Evolutionary conservation across 2,797 vertebrate genomes (phyloP).

Genomic region (Falco rusticolus): DNA sequence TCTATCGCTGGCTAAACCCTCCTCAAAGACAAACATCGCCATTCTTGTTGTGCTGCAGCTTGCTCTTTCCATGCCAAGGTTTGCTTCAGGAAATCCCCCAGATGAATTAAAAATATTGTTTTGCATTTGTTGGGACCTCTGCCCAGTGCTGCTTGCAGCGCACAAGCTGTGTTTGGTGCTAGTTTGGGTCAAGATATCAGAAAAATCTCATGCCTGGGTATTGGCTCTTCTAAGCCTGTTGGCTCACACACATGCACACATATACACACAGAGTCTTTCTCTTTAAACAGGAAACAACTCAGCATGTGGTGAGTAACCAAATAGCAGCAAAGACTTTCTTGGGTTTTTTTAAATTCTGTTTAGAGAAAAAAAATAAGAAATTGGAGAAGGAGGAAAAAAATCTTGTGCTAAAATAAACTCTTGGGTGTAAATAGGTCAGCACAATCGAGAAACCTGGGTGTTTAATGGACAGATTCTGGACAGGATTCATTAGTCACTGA

Average conservation of each 20-base stretch:
- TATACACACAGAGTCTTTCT: not conserved
- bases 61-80: not conserved
- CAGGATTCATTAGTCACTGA: not conserved
- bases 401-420: constrained; percentile 21
- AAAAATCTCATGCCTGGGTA: constrained; percentile 28
- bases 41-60: not conserved
- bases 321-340: constrained; percentile 26
- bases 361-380: not conserved
- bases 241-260: not conserved
- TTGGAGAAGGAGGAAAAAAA: not conserved
- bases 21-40: not conserved
- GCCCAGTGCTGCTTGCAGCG: not conserved
- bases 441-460: not conserved
- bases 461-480: not conserved
- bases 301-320: constrained; percentile 45
- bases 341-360: not conserved
- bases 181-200: constrained; percentile 29
- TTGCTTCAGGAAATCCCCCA: constrained; percentile 59
- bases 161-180: constrained; percentile 15
- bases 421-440: constrained; percentile 23
- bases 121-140: constrained; percentile 33
- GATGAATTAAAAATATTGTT: constrained; percentile 40
- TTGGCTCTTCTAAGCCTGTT: not conserved
- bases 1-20: not conserved
- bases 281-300: constrained; percentile 63